Evolutionary conservation across 2,113 vertebrate species (phyloP), one percentile per base, ranked within the genome.

Genomic region (Serinus canaria): DNA sequence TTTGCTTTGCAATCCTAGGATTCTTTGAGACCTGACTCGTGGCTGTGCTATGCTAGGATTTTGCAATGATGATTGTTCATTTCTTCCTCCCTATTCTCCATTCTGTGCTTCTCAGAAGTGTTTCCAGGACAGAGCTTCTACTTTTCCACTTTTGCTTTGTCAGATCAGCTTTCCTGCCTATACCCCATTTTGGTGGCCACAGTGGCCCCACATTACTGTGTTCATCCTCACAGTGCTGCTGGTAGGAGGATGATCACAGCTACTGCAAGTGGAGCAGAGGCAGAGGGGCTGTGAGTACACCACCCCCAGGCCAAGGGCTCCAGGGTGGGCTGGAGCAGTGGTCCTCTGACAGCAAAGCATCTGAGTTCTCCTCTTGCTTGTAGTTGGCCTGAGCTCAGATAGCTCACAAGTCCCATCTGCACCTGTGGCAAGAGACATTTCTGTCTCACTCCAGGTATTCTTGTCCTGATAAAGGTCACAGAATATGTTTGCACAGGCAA

Each of bases 1-100:
- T 94, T 88, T 95, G 24, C 67, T 95, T 92, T 81, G 59, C 67
- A 90, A 78, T 64, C 55, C 53, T 68, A 17, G 18, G 35, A 83
- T 90, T 77, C 63, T 90, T 77, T 74, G 33, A 67, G 44, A 84
- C 27, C 43, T 90, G 63, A 85, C 43, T 77, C 1, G 6, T 64
- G 55, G 68, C 64, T 59, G 30, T 47, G 27, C 30, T 79, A 41
- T 58, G 37, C 55, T 91, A 64, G 56, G 55, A 59, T 77, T 60
- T 93, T 47, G 43, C 47, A 80, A 15, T 35, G 11, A 47, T 1
- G 53, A 66, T 50, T 20, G 3, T 76, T 76, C 1, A 13, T 62
- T 83, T 87, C n/a, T 79, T 79, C 47, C 47, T 91, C 46, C 13
- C 35, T 62, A 4, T 80, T 87, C 20, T 82, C 56, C 49, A 18